A percentile compares a stretch with the other conserved stretches of the same genome.
Evolutionary conservation across 2,888 invertebrate genomes (phyloP).

Genomic region (Suillia variegata): DNA sequence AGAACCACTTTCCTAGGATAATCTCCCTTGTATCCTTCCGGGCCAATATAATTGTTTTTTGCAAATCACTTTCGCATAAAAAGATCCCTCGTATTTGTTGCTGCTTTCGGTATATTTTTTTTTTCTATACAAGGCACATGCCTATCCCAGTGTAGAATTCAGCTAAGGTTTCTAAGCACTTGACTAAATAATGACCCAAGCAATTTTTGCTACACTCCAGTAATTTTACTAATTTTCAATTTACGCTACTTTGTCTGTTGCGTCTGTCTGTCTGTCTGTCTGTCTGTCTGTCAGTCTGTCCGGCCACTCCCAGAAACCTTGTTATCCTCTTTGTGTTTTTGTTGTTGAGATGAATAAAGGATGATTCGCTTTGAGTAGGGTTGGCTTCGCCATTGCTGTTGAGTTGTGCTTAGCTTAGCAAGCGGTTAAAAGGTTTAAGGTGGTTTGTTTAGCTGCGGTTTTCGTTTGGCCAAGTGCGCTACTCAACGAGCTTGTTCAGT

Average conservation of each 20-base stretch:
- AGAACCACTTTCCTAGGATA: too few species aligned
- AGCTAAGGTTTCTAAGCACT: not conserved
- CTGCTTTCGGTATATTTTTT: too few species aligned
- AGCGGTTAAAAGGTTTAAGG: slow-evolving; percentile 1
- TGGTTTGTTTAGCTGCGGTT: not conserved
- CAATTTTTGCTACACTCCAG: not conserved
- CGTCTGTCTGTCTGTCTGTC: too few species aligned
- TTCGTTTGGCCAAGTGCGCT: too few species aligned
- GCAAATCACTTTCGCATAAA: not conserved
- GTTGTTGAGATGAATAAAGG: not conserved
- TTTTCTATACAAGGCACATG: too few species aligned
- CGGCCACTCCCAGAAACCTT: not conserved
- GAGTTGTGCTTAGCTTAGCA: not conserved
- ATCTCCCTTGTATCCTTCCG: too few species aligned
- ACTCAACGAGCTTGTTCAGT: not conserved
- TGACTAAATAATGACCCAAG: not conserved
- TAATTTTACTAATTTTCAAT: slow-evolving; percentile 1
- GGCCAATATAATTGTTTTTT: too few species aligned
- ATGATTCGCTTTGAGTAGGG: not conserved
- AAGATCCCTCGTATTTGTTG: too few species aligned
- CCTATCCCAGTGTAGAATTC: not conserved
- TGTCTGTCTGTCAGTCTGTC: too few species aligned
- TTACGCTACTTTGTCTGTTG: not conserved
- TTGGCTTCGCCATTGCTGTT: not conserved
- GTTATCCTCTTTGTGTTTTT: not conserved